These are phyloP conservation scores for Lithobius niger DNA, from an alignment of 1,140 invertebrate genomes.

Conservation along the genomic window DNA sequence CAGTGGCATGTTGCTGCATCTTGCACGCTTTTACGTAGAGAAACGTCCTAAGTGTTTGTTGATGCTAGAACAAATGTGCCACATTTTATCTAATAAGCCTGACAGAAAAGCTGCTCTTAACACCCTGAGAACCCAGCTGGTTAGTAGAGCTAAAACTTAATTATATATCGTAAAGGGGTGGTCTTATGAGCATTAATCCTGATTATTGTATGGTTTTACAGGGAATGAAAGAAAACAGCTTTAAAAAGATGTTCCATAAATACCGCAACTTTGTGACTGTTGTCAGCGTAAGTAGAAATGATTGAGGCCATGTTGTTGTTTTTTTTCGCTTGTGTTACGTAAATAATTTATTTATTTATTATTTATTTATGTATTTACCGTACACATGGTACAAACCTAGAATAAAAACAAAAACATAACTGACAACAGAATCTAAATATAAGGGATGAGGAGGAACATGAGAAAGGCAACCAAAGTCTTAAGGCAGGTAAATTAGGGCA, in stretches of 20 bases:
- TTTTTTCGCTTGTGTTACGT: no score
- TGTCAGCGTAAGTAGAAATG: background rate
- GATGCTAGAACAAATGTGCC: background rate
- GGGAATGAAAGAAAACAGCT: conserved; percentile 1
- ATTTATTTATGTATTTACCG: no score
- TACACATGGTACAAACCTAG: no score
- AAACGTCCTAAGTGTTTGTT: background rate
- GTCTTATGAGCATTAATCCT: background rate
- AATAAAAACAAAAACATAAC: no score
- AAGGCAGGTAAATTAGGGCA: no score
- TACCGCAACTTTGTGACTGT: background rate
- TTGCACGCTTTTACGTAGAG: background rate
- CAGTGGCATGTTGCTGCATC: background rate
- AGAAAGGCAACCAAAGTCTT: no score
- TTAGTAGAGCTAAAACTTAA: background rate
- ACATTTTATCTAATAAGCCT: background rate
- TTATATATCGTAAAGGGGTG: no score
- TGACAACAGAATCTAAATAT: no score
- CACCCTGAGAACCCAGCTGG: background rate
- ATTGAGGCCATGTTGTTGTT: no score
- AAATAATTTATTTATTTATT: no score
- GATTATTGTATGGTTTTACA: background rate
- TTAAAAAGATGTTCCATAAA: conserved; percentile 2
- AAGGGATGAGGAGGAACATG: no score
- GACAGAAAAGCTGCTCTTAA: background rate